Evolutionary conservation across 35 echinoderm and acorn worm genomes (phyloP), one percentile per base, ranked within the genome.

Genomic region (Ptychodera flava): DNA sequence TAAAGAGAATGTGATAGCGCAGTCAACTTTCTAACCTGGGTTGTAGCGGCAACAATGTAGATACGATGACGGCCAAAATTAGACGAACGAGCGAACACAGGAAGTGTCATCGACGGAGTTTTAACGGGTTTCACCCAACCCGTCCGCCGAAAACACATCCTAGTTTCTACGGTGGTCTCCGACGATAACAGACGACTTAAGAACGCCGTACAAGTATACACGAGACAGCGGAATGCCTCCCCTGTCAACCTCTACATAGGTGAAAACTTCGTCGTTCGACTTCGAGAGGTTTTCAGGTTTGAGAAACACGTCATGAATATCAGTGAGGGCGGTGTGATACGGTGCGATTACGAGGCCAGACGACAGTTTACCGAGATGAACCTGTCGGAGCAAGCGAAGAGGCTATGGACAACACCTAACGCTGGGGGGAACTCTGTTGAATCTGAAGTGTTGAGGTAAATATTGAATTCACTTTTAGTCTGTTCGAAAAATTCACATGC

Each of bases 391-490:
- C 78, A 80, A 78, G 95, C 84, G 31, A 45, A 16, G 2, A 1
- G n/a, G 31, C 12, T 30, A 16, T 83, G 77, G 31, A 86, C 36
- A 0, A 80, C 83, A 33, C 95, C 95, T 77, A 98, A 97, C 83
- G 92, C 92, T n/a, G 95, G 92, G 15, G 95, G 95, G 16, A 91
- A 93, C 77, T 98, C 95, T 1, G 90, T 98, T 64, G 95, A 98
- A 38, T 98, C 95, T 10, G 95, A 98, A 85, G 95, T 98, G 10
- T 36, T 98, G n/a, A 98, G 95, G 95, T 98, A 94, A 90, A 64
- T 64, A 22, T 12, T 64, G 6, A 64, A 64, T 64, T 64, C n/a
- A n/a, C n/a, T n/a, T n/a, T n/a, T n/a, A n/a, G n/a, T n/a, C n/a
- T n/a, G n/a, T n/a, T n/a, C n/a, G n/a, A n/a, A n/a, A n/a, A n/a